Conservation (phyloP, 1,140 invertebrate genomes). For the Microvelia longipes region DNA sequence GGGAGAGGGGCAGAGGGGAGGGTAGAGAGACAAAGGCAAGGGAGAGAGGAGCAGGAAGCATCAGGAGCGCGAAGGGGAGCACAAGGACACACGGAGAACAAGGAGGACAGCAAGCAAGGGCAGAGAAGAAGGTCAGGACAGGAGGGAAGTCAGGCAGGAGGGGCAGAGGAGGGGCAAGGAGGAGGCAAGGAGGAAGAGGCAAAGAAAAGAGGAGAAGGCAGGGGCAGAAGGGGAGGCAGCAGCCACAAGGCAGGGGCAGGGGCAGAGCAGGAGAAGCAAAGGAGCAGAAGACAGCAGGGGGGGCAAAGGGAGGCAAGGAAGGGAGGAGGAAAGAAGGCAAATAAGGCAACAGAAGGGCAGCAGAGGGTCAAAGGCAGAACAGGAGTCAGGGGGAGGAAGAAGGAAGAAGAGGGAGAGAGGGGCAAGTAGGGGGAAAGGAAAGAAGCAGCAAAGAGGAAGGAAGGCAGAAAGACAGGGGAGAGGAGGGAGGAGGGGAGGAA, state of each 20-base stretch:
- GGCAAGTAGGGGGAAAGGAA: background rate
- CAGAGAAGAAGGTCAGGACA: background rate
- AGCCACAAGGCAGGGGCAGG: background rate
- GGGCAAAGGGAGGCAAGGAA: background rate
- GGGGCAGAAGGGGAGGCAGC: background rate
- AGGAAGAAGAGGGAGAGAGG: background rate
- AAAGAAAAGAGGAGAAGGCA: background rate
- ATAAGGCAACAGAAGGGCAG: background rate
- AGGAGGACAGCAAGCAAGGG: background rate
- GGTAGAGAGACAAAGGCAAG: background rate
- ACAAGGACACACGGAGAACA: background rate
- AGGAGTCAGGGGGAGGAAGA: background rate
- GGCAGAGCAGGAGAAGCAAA: background rate
- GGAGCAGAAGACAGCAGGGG: background rate
- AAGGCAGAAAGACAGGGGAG: background rate
- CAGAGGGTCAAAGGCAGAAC: background rate
- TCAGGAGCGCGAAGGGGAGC: background rate
- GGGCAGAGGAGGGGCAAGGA: background rate
- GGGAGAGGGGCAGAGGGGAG: background rate
- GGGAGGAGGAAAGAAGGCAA: background rate
- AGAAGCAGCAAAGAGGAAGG: background rate
- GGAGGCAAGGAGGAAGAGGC: background rate
- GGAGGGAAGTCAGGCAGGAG: background rate
- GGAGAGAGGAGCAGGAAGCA: background rate
- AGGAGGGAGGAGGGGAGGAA: background rate